phyloP scores from a whole-genome alignment of 2,797 vertebrate species.

The Chelon auratus region DNA sequence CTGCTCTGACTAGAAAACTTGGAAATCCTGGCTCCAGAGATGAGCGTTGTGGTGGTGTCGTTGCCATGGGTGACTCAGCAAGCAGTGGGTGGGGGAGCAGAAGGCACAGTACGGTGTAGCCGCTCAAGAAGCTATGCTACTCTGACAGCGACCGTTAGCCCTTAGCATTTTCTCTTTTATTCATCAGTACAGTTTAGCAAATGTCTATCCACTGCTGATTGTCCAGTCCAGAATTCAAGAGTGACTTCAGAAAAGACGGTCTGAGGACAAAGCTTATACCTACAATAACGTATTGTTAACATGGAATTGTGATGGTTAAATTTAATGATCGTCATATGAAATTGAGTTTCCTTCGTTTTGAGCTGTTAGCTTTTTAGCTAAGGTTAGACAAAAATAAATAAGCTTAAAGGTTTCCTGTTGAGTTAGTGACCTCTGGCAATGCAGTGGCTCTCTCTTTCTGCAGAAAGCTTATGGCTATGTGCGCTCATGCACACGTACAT shows the following conservation, averaged over 20 bases:
- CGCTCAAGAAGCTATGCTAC: constrained; percentile 4
- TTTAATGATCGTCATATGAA: constrained; percentile 21
- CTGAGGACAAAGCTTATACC: constrained; percentile 17
- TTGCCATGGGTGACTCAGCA: constrained; percentile 57
- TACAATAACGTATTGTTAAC: not conserved
- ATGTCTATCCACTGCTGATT: constrained; percentile 6
- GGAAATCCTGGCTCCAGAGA: constrained; percentile 21
- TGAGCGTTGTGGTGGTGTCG: constrained; percentile 4
- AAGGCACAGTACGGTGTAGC: constrained; percentile 32
- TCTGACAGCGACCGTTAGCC: not conserved
- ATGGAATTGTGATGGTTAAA: not conserved
- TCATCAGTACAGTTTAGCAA: not conserved
- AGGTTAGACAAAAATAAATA: not conserved
- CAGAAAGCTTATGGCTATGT: not conserved
- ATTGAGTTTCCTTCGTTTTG: constrained; percentile 1
- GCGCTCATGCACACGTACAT: not conserved
- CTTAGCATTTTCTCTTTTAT: not conserved
- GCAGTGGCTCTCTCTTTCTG: not conserved
- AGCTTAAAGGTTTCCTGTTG: not conserved
- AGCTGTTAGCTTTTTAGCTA: not conserved
- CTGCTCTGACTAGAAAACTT: constrained; percentile 17
- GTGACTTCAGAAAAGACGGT: constrained; percentile 17
- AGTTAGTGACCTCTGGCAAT: not conserved
- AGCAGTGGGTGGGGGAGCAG: constrained; percentile 28
- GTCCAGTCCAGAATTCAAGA: constrained; percentile 17